These are phyloP conservation scores for Diadumene lineata DNA, from an alignment of 92 coral and sea anemone genomes.

Conservation along the genomic window DNA sequence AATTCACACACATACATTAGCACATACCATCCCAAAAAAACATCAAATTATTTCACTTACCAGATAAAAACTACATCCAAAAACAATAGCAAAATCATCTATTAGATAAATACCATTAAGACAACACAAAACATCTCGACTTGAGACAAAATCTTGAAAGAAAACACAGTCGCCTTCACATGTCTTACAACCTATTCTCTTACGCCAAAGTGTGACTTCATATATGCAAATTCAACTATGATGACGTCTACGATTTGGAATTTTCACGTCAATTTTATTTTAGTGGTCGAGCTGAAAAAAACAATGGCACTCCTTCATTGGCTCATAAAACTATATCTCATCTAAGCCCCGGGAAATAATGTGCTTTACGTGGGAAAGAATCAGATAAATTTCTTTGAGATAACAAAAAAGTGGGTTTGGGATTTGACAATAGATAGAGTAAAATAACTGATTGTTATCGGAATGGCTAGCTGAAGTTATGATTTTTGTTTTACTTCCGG, in stretches of 20 bases:
- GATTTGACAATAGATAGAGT: not conserved
- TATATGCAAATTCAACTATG: constrained; percentile 81
- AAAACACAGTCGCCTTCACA: constrained; percentile 30
- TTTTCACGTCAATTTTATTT: constrained; percentile 88
- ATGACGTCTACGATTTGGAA: constrained; percentile 88
- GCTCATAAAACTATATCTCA: constrained; percentile 6
- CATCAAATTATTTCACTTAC: constrained; percentile 18
- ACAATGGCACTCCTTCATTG: constrained; percentile 44
- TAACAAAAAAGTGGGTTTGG: not conserved
- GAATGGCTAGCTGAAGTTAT: not conserved
- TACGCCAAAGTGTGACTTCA: constrained; percentile 97
- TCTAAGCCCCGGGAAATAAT: not conserved
- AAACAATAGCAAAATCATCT: not conserved
- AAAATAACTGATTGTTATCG: not conserved
- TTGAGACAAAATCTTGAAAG: constrained; percentile 11
- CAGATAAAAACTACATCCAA: constrained; percentile 11
- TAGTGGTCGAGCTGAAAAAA: constrained; percentile 59
- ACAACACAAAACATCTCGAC: constrained; percentile 7
- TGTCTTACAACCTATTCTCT: constrained; percentile 66
- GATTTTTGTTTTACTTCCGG: constrained; percentile 21
- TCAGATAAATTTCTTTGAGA: constrained; percentile 7
- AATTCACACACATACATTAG: constrained; percentile 47
- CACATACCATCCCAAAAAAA: constrained; percentile 22
- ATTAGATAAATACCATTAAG: not conserved
- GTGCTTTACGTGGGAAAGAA: constrained; percentile 24